Evolutionary conservation across 2,797 vertebrate species (phyloP).

Genomic region (Myripristis murdjan): DNA sequence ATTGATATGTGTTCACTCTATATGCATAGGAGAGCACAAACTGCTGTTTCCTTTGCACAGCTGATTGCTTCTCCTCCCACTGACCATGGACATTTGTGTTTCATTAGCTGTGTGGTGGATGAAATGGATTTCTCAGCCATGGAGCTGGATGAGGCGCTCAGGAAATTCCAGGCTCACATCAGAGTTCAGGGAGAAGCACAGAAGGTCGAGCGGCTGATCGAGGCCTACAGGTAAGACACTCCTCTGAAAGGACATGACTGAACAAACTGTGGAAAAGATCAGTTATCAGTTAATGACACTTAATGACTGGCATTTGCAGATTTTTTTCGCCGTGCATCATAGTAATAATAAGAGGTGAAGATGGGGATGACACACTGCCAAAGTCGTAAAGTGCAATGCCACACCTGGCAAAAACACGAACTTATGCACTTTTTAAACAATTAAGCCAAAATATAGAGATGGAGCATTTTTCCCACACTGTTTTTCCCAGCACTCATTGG

Average conservation of each 20-base stretch:
- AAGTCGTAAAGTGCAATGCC: too few relatives aligned
- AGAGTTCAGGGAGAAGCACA: conserved; percentile 97
- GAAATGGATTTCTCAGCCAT: conserved; percentile 98
- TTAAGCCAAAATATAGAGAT: too few relatives aligned
- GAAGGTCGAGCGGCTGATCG: conserved; percentile 97
- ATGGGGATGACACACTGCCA: too few relatives aligned
- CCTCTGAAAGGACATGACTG: not conserved
- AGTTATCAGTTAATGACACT: too few relatives aligned
- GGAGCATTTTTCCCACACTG: too few relatives aligned
- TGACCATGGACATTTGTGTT: conserved; percentile 1
- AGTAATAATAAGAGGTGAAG: too few relatives aligned
- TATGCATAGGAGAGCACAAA: not conserved
- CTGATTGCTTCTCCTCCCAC: not conserved
- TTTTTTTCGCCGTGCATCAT: too few relatives aligned
- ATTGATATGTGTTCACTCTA: not conserved
- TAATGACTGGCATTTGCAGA: too few relatives aligned
- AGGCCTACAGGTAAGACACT: conserved; percentile 92
- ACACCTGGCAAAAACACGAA: too few relatives aligned
- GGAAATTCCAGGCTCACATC: conserved; percentile 98
- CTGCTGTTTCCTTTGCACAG: not conserved
- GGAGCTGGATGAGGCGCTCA: conserved; percentile 96
- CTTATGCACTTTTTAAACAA: too few relatives aligned
- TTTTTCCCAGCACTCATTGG: too few relatives aligned
- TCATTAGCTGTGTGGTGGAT: conserved; percentile 94
- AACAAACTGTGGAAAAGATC: too few relatives aligned